phyloP scores from a whole-genome alignment of 2,888 invertebrate species.

The Eledone cirrhosa region DNA sequence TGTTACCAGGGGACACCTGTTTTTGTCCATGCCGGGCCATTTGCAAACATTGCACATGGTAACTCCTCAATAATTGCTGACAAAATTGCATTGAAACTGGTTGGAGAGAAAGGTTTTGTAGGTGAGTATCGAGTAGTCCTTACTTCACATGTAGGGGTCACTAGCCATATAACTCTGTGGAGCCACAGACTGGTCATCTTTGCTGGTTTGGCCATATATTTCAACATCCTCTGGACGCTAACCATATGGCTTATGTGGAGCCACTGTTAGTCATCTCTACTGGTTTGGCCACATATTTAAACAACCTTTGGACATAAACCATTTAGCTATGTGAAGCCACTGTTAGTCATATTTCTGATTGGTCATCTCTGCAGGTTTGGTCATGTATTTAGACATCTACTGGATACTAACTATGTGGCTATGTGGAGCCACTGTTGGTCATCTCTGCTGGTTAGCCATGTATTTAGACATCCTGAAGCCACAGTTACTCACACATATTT shows the following conservation, averaged over 20 bases:
- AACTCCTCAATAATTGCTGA: conserved; percentile 95
- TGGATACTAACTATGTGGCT: too few relatives aligned
- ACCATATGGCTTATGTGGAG: too few relatives aligned
- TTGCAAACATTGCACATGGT: conserved; percentile 99
- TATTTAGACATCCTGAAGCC: too few relatives aligned
- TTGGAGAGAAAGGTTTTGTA: conserved; percentile 89
- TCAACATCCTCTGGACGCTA: too few relatives aligned
- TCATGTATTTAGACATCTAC: too few relatives aligned
- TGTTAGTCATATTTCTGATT: too few relatives aligned
- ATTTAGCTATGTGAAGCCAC: not conserved
- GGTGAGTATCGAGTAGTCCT: conserved; percentile 52
- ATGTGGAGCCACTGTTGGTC: too few relatives aligned
- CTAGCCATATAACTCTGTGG: not conserved
- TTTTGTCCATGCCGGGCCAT: conserved; percentile 96
- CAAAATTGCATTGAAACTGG: conserved; percentile 89
- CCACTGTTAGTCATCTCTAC: too few relatives aligned
- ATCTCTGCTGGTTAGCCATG: too few relatives aligned
- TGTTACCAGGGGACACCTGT: conserved; percentile 76
- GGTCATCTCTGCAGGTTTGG: too few relatives aligned
- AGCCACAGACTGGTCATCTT: not conserved
- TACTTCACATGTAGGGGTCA: not conserved
- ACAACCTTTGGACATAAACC: not conserved
- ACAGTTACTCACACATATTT: too few relatives aligned
- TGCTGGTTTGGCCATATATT: not conserved
- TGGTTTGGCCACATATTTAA: too few relatives aligned